Evolutionary conservation across 1,140 invertebrate genomes (phyloP).

Genomic region (Bombus sylvicola): DNA sequence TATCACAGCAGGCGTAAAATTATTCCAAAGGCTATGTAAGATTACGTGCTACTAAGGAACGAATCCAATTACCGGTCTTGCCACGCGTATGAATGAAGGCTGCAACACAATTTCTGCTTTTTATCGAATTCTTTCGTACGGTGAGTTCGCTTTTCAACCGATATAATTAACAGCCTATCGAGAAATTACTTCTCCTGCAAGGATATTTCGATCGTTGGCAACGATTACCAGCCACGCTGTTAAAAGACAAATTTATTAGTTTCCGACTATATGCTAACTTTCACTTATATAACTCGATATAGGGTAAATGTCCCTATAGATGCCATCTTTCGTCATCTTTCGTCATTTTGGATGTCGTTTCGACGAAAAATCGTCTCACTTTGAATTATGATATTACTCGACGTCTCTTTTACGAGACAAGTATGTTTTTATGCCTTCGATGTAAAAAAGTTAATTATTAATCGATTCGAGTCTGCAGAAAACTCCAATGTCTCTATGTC

Average conservation of each 20-base stretch:
- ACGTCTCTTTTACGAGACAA: too few relatives aligned
- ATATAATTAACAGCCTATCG: conserved; percentile 18
- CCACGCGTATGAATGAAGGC: conserved; percentile 4
- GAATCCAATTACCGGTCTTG: conserved; percentile 33
- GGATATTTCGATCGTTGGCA: neutral
- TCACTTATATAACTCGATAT: neutral
- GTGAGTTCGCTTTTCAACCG: neutral
- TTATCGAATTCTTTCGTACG: neutral
- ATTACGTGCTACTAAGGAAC: conserved; percentile 32
- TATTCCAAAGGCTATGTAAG: neutral
- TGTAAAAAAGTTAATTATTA: too few relatives aligned
- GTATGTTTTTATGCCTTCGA: too few relatives aligned
- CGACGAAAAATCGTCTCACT: too few relatives aligned
- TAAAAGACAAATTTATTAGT: neutral
- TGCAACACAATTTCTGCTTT: neutral
- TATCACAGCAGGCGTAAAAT: conserved; percentile 14
- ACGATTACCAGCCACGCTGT: too few relatives aligned
- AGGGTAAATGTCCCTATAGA: too few relatives aligned
- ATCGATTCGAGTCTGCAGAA: too few relatives aligned
- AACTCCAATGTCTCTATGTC: too few relatives aligned
- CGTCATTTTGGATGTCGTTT: too few relatives aligned
- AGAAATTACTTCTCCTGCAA: neutral
- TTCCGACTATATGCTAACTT: neutral
- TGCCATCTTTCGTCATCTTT: too few relatives aligned
- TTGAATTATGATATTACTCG: too few relatives aligned